Evolutionary conservation across 1,140 invertebrate genomes (phyloP), one percentile per base, ranked within the genome.

Genomic region (Tetramorium parvispinum): DNA sequence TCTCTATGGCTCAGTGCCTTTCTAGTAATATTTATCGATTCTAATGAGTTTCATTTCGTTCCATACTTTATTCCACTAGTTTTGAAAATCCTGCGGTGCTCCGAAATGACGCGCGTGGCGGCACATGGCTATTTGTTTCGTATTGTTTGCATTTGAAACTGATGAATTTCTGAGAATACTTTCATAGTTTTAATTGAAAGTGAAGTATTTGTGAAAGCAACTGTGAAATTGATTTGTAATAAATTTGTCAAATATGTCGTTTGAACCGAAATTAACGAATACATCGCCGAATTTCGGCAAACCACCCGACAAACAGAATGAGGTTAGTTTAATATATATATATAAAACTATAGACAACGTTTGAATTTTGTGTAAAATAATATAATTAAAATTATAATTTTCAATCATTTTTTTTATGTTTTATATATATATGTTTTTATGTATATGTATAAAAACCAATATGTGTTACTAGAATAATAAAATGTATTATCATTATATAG

Each of bases 211-310:
- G 32, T 18, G 6, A 27, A 16, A 55, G 8, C 49, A 16, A 16
- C n/a, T 2, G 13, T 49, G 1, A 8, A 13, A 24, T 59, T 59
- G 68, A 46, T 77, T 21, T 85, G 55, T 46, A 21, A 46, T 11
- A 21, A n/a, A 65, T 65, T 51, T 4, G 0, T 55, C 16, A 71
- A 77, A 85, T 91, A 94, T 95, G 92, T 91, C 93, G 59, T 85
- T 87, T 2, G 93, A 94, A 78, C 96, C 96, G n/a, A 94, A 95
- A 75, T 92, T 96, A 81, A 95, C 94, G 68, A 96, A 96, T 79
- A 91, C 95, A 27, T 94, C 94, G 0, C 57, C 85, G 13, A 87
- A 95, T 89, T 96, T 95, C 87, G 96, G 96, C 10, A 93, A 92
- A 91, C 95, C 96, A 21, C 92, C 96, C 0, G 83, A 93, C 3